Percentiles rank a stretch among this genome's conserved stretches.
Evolutionary conservation across 2,888 invertebrate species (phyloP).

Genomic region (Phytoseiulus persimilis): DNA sequence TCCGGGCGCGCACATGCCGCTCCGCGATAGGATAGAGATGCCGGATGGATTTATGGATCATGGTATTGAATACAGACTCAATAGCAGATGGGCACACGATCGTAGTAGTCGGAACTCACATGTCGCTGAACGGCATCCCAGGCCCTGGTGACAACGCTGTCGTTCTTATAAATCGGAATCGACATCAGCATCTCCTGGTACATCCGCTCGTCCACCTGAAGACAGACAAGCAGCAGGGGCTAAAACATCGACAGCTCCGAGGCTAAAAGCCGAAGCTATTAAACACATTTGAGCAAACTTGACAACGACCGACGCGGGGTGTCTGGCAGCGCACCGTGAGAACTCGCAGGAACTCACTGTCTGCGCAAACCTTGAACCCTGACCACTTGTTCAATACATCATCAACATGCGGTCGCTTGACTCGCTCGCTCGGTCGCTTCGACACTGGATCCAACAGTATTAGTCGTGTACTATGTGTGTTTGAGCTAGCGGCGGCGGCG

Average conservation of each 20-base stretch:
- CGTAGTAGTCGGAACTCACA: conserved; percentile 49
- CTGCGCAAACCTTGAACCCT: background rate
- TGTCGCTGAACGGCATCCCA: conserved; percentile 79
- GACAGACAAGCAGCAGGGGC: conserved; percentile 15
- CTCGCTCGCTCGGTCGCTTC: background rate
- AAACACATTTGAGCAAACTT: conserved; percentile 8
- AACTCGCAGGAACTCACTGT: background rate
- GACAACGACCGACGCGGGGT: background rate
- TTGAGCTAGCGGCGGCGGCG: background rate
- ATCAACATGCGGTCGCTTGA: background rate
- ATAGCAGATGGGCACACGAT: background rate
- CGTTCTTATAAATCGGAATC: conserved; percentile 45
- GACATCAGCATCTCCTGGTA: conserved; percentile 45
- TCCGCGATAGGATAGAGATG: too few relatives aligned
- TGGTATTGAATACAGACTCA: background rate
- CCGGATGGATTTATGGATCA: background rate
- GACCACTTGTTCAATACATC: background rate
- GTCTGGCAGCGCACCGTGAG: background rate
- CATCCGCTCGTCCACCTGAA: conserved; percentile 46
- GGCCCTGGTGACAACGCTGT: conserved; percentile 61
- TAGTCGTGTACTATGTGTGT: background rate
- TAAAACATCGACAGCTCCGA: background rate
- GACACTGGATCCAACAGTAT: background rate
- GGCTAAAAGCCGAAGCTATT: background rate
- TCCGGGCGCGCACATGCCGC: too few relatives aligned